phyloP scores from a whole-genome alignment of 2,113 vertebrate genomes.

The Colius striatus region DNA sequence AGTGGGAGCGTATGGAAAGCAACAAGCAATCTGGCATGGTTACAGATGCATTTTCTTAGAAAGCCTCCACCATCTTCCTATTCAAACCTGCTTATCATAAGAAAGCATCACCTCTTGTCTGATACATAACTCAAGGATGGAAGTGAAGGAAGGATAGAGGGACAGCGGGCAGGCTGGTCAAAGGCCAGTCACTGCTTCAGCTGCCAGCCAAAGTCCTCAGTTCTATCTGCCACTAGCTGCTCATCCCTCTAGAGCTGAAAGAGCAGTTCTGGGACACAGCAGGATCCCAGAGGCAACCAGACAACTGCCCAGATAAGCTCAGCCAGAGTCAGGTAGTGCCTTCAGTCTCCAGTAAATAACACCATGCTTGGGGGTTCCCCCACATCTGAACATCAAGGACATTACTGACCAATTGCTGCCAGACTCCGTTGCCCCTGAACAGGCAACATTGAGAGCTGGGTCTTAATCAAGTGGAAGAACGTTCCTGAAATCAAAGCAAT shows the following conservation, averaged over 20 bases:
- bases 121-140: background rate
- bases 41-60: background rate
- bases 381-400: background rate
- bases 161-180: background rate
- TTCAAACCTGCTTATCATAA: background rate
- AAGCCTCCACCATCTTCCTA: background rate
- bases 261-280: background rate
- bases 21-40: background rate
- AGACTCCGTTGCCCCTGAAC: background rate
- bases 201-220: background rate
- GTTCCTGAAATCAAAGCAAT: background rate
- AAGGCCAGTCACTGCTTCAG: background rate
- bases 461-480: background rate
- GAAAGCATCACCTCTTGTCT: background rate
- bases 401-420: background rate
- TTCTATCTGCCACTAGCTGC: background rate
- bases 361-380: rapidly evolving
- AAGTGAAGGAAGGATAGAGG: background rate
- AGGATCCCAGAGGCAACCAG: background rate
- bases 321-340: rapidly evolving
- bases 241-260: background rate
- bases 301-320: background rate
- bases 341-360: background rate
- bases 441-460: background rate
- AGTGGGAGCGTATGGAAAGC: rapidly evolving